Base-by-base conservation (phyloP, 2,797 vertebrate genomes). In the Rhinogobio ventralis region DNA sequence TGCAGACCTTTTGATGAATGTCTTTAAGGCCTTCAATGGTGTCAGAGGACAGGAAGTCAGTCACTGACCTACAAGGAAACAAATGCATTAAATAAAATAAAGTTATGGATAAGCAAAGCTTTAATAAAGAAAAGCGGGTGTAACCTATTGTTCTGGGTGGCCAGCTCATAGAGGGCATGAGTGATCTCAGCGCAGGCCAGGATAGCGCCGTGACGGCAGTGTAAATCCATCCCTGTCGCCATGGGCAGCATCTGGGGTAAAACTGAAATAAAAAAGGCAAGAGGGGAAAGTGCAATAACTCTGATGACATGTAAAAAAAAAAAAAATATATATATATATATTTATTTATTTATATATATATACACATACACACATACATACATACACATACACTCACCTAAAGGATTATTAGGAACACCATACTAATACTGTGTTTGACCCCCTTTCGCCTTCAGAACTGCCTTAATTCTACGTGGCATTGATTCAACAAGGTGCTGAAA, bases 121-220 rank as follows among this genome's bases (percentile, higher is more conserved):
- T 30, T 64, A 14, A 67, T 23, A 17, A 64, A 49, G 5, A 2
- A 19, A 23, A 79, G 39, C 13, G 0, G 20, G 39, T 57, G 46
- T 83, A 25, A 99, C 98, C 97, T 97, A 90, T 94, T 91, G 33
- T 89, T 95, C 88, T 94, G 92, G 60, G 90, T 85, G 45, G 95
- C 94, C 85, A 98, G 92, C 87, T 94, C 94, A 90, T 93, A 95
- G 42, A 99, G 92, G 36, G 97, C 96, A 2, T 96, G 94, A 62
- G 94, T 94, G 86, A 99, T 93, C 92, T 99, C 98, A 6, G 97
- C 97, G 80, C 97, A 99, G 53, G 97, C 96, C 74, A 99, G 92
- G 90, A 99, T 96, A 45, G 97, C 96, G 25, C 98, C 98, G 9
- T 99, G 97, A 36, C 98, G 96, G 8, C 93, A 88, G 67, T 97